Base-by-base conservation (phyloP, 2,888 invertebrate species). In the Geotrupes spiniger region DNA sequence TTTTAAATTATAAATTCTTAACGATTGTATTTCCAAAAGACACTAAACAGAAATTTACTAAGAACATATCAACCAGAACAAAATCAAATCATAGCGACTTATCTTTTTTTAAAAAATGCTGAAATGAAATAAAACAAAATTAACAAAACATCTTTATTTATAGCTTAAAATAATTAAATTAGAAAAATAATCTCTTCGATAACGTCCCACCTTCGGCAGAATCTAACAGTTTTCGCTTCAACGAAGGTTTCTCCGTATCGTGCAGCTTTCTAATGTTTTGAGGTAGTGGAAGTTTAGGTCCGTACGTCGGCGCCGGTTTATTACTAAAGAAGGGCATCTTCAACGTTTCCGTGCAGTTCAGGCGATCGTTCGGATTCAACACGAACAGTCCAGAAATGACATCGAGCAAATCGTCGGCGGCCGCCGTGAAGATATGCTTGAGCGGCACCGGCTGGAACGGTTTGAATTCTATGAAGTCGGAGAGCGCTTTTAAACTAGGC, bases 401-500 rank as follows among this genome's bases (percentile, higher is more conserved):
- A 53, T 86, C 83, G 17, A 99, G 74, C 27, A 97, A 77, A 76
- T 98, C 98, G 69, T 95, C 92, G 0, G 86, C 82, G 1, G 96
- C 97, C 1, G 98, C 98, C 36, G 93, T 93, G 72, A 99, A 99
- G 64, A 99, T 95, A 62, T 92, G 86, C 52, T 88, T 85, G 38
- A 98, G 72, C 2, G 92, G 91, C 29, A 89, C 91, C 0, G 89
- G 83, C 0, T 87, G 85, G 60, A 89, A 89, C 5, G 82, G 80
- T 68, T 95, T 96, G 72, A 97, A 96, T 68, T 90, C 87, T 56
- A 99, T 87, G 71, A 85, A 99, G 74, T 97, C 97, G 9, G 92
- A 90, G 37, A 99, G 71, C 44, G 77, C 79, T 46, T 80, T 83
- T 70, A 91, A 77, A 27, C 87, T 86, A 5, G 95, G 92, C 99